These are phyloP conservation scores for Uropetala carovei DNA, from an alignment of 2,888 invertebrate genomes.

Conservation along the genomic window DNA sequence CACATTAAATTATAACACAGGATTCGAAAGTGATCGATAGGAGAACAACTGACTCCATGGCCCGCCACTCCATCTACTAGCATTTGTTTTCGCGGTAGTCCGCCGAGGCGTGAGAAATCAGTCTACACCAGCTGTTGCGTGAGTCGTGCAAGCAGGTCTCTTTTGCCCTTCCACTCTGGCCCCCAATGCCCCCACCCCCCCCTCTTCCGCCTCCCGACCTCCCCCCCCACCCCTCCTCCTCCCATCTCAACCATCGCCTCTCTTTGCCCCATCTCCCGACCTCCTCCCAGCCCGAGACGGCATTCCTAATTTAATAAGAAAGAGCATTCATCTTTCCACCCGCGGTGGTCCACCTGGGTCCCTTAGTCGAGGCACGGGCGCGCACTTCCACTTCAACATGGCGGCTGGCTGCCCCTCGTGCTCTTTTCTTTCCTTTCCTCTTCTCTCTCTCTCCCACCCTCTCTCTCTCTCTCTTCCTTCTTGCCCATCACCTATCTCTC, in stretches of 20 bases:
- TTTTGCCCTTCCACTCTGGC: not conserved
- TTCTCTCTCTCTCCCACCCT: not conserved
- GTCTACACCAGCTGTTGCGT: slow-evolving; percentile 54
- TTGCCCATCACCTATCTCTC: not conserved
- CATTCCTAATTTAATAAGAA: slow-evolving; percentile 64
- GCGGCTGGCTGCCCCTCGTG: not conserved
- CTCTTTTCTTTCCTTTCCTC: not conserved
- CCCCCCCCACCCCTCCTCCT: not conserved
- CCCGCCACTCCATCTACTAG: slow-evolving; percentile 33
- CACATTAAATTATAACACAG: slow-evolving; percentile 1
- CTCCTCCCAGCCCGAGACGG: slow-evolving; percentile 7
- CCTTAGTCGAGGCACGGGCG: not conserved
- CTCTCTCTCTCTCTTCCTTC: not conserved
- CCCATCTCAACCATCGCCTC: not conserved
- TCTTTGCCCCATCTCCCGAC: not conserved
- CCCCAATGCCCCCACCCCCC: too few relatives aligned
- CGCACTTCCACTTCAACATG: not conserved
- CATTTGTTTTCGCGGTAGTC: slow-evolving; percentile 64
- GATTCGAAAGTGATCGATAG: slow-evolving; percentile 41
- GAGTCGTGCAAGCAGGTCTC: slow-evolving; percentile 37
- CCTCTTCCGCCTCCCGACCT: not conserved
- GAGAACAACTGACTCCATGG: slow-evolving; percentile 53
- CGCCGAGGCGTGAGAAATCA: slow-evolving; percentile 55
- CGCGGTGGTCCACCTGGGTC: slow-evolving; percentile 23
- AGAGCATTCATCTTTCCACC: slow-evolving; percentile 53